Evolutionary conservation across 2,888 invertebrate species (phyloP), one percentile per base, ranked within the genome.

Genomic region (Tuberolachnus salignus): DNA sequence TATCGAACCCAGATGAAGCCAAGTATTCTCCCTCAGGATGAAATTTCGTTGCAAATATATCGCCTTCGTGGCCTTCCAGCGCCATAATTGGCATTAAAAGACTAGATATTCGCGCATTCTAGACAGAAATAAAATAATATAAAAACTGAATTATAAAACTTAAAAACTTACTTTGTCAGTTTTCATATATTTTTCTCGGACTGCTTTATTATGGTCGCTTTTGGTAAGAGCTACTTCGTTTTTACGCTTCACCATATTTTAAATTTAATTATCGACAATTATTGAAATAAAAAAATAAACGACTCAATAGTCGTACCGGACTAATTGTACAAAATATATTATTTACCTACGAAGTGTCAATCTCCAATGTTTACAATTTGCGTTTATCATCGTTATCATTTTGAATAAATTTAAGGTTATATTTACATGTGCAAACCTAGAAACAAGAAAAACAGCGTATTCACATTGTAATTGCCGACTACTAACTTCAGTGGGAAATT

Each of bases 1-100:
- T 88, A 84, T 99, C 99, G 86, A 95, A 97, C 10, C 99, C 99
- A 11, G 94, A 92, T 0, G 98, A 95, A 2, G 96, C 96, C 55
- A 99, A 86, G 84, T 96, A 92, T 83, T 94, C 92, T 6, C 99
- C 99, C 85, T 98, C 97, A 0, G 97, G 97, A 85, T 98, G 97
- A 86, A 99, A 99, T 86, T 94, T 94, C 10, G 92, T 88, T 3
- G 93, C 90, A 85, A 95, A 97, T 83, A 99, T 92, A 86, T 99
- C 99, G 13, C 97, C 98, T 85, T 95, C 94, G 85, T 99, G 99
- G 0, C 98, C 99, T 84, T 96, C 94, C 72, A 99, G 86, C 55
- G 95, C 87, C 97, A 98, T 98, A 80, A 98, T 98, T 0, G 98
- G 97, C 0, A 97, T 92, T 85, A 92, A 89, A 1, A 99, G 88